Evolutionary conservation across 2,113 vertebrate genomes (phyloP), one percentile per base, ranked within the genome.

Genomic region (Anhinga anhinga): DNA sequence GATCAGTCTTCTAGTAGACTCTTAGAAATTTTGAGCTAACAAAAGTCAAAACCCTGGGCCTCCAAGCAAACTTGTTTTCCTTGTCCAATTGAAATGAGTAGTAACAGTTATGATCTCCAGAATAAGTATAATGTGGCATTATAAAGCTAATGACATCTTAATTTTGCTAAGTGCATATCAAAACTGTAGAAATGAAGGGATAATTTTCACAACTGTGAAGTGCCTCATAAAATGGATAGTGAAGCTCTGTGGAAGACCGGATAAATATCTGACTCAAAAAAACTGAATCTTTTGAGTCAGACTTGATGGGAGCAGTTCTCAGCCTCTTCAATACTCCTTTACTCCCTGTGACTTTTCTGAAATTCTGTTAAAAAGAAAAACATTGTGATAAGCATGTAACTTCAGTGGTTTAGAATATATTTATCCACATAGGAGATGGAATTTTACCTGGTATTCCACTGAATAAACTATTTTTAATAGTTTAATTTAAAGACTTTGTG

Each of bases 1-100:
- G 0, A 3, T 23, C 4, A 0, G 10, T 3, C 1, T 44, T 42
- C 25, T 61, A 40, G 7, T 14, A 38, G 18, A 7, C 16, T 38
- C 14, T 18, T n/a, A 74, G 5, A 71, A 71, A 22, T 50, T 47
- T 69, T 45, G n/a, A 82, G 21, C 25, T 22, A 20, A 45, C 5
- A 14, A 65, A 58, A 34, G 8, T n/a, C 5, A 10, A 65, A 91
- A 15, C 5, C 21, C 13, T 44, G 8, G 8, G 5, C 6, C 15
- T 65, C 21, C 34, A 53, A 47, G 32, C 5, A 65, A 59, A 13
- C 10, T 25, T 47, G 10, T 42, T 94, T 92, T 82, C 42, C 30
- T 65, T 67, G 5, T 44, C 27, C n/a, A 5, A 5, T 32, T 73
- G 40, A 59, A 44, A 58, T 70, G 5, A 30, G 13, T 15, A 53